Conservation (phyloP, 2,888 invertebrate genomes). For the Chrysotoxum bicinctum region DNA sequence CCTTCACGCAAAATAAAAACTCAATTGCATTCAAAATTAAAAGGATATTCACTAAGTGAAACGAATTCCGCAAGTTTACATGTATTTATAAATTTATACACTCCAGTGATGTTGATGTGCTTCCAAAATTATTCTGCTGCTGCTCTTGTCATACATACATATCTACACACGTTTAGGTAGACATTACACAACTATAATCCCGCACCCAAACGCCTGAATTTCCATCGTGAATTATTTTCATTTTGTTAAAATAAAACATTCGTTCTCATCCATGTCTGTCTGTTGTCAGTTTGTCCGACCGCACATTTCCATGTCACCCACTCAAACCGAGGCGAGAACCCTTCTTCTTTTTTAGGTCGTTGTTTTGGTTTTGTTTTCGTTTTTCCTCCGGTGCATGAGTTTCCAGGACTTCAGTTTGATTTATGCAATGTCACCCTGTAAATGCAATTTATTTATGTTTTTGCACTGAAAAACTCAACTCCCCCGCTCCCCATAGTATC, state of each 20-base stretch:
- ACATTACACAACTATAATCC: conserved; percentile 25
- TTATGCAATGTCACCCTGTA: conserved; percentile 71
- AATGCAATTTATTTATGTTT: conserved; percentile 72
- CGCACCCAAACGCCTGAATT: conserved; percentile 18
- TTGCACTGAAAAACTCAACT: conserved; percentile 22
- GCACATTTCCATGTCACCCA: conserved; percentile 61
- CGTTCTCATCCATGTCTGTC: conserved; percentile 49
- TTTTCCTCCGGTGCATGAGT: conserved; percentile 23
- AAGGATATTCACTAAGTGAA: conserved; percentile 26
- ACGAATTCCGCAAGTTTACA: conserved; percentile 20
- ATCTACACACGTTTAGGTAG: background rate
- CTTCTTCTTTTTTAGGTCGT: background rate
- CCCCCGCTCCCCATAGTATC: background rate
- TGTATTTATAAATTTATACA: conserved; percentile 27
- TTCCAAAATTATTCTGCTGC: background rate
- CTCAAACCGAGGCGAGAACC: conserved; percentile 17
- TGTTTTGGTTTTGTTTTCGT: background rate
- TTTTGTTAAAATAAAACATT: conserved; percentile 51
- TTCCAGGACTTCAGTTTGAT: conserved; percentile 68
- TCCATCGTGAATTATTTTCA: conserved; percentile 7
- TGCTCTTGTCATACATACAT: background rate
- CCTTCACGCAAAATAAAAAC: conserved; percentile 15
- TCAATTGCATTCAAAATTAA: conserved; percentile 26
- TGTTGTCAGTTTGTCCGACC: conserved; percentile 63
- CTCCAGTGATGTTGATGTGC: background rate